Evolutionary conservation across 2,797 vertebrate genomes (phyloP), one percentile per base, ranked within the genome.

Genomic region (Geotria australis): DNA sequence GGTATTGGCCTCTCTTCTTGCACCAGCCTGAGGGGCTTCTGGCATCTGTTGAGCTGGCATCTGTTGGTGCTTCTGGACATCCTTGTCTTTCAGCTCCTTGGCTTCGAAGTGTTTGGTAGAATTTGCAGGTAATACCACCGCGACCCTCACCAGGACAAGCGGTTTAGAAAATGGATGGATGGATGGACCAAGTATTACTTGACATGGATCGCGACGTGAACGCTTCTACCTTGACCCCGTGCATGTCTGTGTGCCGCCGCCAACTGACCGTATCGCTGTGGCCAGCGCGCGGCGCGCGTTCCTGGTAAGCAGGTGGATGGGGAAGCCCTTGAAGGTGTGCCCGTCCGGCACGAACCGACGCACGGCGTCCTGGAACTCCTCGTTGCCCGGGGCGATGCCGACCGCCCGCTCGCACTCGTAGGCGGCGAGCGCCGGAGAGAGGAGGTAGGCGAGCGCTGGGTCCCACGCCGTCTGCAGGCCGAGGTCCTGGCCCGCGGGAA

Each of bases 291-390:
- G 77, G 24, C 85, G 82, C 49, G 83, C 80, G 49, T 82, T 85
- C 69, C 77, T 78, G 61, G 95, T 84, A 10, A 85, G 69, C 62
- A 95, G 89, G 66, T 94, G 81, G 67, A 93, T 93, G 45, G 91
- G 91, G 67, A 95, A 95, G 47, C 85, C 91, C 73, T 95, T 98
- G 68, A 95, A 95, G 3, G 88, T 98, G 69, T 95, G 91, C 47
- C 88, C 86, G 2, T 89, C 83, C 0, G 91, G 86, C 10, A 98
- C 84, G 0, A 80, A 83, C 66, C 83, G 78, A 66, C 81, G 76
- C 57, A 95, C 74, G 0, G 84, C 81, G 56, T 98, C 91, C 64
- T 98, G 86, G 68, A 98, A 98, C 68, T 98, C 89, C 63, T 93
- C 86, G 15, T 91, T 94, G 61, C 85, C 91, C 14, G 79, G 79